phyloP scores from a whole-genome alignment of 2,797 vertebrate species.

The Percopsis omiscomaycus region DNA sequence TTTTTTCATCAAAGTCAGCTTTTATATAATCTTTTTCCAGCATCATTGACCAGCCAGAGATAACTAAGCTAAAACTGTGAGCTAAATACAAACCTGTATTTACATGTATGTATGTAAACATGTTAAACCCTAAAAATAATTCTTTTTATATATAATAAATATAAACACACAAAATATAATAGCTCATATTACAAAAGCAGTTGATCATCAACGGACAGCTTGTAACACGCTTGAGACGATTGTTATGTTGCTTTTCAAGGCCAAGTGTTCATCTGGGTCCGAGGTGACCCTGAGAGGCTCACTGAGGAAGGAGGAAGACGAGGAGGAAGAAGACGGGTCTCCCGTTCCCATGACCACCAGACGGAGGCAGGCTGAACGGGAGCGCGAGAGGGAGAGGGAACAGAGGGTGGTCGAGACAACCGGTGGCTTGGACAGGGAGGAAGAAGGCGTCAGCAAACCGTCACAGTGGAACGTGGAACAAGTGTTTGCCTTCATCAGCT shows the following conservation, averaged over 20 bases:
- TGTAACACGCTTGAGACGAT: neutral
- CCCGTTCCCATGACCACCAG: slow-evolving; percentile 87
- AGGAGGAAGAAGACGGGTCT: slow-evolving; percentile 72
- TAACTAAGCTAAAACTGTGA: too few species aligned
- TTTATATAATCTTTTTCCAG: too few species aligned
- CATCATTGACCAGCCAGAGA: too few species aligned
- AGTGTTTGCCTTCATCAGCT: slow-evolving; percentile 87
- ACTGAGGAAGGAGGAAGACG: slow-evolving; percentile 36
- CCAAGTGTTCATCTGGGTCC: slow-evolving; percentile 17
- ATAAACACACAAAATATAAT: too few species aligned
- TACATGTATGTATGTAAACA: too few species aligned
- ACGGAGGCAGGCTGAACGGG: slow-evolving; percentile 52
- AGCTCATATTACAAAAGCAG: too few species aligned
- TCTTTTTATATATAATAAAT: too few species aligned
- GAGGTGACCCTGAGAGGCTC: slow-evolving; percentile 34
- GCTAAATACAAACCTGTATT: too few species aligned
- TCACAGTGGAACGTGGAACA: slow-evolving; percentile 88
- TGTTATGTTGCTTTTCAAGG: slow-evolving; percentile 36
- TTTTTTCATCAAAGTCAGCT: too few species aligned
- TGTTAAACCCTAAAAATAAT: too few species aligned
- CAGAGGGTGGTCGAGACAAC: slow-evolving; percentile 73
- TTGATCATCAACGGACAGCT: too few species aligned
- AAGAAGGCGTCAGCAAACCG: slow-evolving; percentile 73
- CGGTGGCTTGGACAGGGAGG: slow-evolving; percentile 69
- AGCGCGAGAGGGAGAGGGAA: slow-evolving; percentile 60